Conservation (phyloP, 2,113 vertebrate species). For the Malurus alboscapulatus region DNA sequence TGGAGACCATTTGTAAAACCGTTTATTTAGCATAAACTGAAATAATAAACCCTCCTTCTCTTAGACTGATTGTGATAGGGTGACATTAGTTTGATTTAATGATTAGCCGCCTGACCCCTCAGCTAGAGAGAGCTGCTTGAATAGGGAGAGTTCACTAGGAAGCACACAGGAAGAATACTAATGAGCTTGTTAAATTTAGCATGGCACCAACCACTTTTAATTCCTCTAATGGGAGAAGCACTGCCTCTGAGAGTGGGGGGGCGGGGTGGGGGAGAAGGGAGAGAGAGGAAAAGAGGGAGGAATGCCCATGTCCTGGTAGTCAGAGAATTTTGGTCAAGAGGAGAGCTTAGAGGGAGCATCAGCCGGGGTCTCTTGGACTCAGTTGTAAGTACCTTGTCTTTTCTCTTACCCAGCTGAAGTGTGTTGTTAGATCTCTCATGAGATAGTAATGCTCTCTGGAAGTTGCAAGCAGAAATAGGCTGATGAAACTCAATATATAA, state of each 20-base stretch:
- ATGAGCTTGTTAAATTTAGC: slow-evolving; percentile 89
- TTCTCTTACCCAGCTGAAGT: not conserved
- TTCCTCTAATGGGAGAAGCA: slow-evolving; percentile 80
- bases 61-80: slow-evolving; percentile 79
- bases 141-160: slow-evolving; percentile 83
- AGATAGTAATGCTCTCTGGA: not conserved
- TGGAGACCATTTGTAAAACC: slow-evolving; percentile 88
- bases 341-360: slow-evolving; percentile 46
- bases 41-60: slow-evolving; percentile 90
- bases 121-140: slow-evolving; percentile 80
- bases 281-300: slow-evolving; percentile 6
- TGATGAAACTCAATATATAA: not conserved
- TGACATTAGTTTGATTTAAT: slow-evolving; percentile 95
- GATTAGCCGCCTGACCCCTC: slow-evolving; percentile 92
- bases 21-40: slow-evolving; percentile 87
- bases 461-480: not conserved
- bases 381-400: slow-evolving; percentile 75
- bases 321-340: slow-evolving; percentile 55
- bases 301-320: slow-evolving; percentile 41
- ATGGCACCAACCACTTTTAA: slow-evolving; percentile 84
- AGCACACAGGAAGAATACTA: slow-evolving; percentile 83
- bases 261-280: not conserved
- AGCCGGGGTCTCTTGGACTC: slow-evolving; percentile 60
- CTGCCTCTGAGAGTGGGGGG: slow-evolving; percentile 53
- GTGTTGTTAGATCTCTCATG: not conserved